Conservation (phyloP, 2,797 vertebrate species). For the Echeneis naucrates region DNA sequence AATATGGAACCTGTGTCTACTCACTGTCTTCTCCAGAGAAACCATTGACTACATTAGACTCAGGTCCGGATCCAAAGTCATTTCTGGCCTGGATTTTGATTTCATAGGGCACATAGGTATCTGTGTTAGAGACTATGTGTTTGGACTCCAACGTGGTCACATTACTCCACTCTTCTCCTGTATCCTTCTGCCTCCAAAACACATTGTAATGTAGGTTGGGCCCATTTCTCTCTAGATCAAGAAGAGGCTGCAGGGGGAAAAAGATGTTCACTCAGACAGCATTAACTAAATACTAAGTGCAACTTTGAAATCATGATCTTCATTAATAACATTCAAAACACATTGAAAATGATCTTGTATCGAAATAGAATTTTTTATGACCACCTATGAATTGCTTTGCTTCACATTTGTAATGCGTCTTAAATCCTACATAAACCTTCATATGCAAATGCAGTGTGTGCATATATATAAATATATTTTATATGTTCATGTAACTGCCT, state of each 20-base stretch:
- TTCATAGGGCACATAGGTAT: conserved; percentile 93
- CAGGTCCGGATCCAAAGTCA: conserved; percentile 90
- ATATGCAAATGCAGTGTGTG: no score
- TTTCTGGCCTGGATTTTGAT: conserved; percentile 94
- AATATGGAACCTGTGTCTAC: conserved; percentile 44
- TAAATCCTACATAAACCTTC: no score
- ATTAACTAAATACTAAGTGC: no score
- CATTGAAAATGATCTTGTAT: no score
- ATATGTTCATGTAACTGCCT: no score
- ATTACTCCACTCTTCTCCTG: conserved; percentile 88
- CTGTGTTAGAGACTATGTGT: conserved; percentile 87
- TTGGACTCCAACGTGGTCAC: conserved; percentile 83
- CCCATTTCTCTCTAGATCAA: conserved; percentile 90
- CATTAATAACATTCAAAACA: no score
- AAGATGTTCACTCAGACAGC: neutral
- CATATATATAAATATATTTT: no score
- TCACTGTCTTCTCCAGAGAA: conserved; percentile 97
- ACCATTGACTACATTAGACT: conserved; percentile 89
- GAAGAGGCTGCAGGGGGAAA: conserved; percentile 75
- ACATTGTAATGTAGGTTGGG: conserved; percentile 91
- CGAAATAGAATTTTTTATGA: no score
- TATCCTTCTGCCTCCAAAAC: conserved; percentile 89
- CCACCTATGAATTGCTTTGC: no score
- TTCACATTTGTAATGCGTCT: no score
- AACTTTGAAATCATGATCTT: no score